Conservation (phyloP, 2,888 invertebrate genomes). For the Drosophila diplacantha region DNA sequence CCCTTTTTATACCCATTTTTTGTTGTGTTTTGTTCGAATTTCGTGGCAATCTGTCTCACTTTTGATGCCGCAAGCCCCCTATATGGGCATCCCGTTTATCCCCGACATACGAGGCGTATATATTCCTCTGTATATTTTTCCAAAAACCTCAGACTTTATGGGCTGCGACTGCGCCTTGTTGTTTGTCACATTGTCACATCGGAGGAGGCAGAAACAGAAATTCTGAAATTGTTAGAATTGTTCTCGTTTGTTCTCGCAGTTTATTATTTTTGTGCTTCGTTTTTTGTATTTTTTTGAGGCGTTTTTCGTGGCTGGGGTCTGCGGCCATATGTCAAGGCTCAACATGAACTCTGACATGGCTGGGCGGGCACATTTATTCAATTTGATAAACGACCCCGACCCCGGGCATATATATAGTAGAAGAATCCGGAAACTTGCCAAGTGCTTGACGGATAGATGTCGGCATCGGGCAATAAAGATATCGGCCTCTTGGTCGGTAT, state of each 20-base stretch:
- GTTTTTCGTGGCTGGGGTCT: constrained; percentile 57
- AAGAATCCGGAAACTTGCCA: constrained; percentile 22
- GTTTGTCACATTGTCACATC: constrained; percentile 56
- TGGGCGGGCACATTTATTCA: constrained; percentile 55
- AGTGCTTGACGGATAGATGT: constrained; percentile 21
- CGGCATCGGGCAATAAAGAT: constrained; percentile 16
- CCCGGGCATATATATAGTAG: constrained; percentile 25
- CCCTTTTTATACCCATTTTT: constrained; percentile 21
- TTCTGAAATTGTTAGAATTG: constrained; percentile 57
- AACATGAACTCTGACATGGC: constrained; percentile 63
- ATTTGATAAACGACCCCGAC: constrained; percentile 52
- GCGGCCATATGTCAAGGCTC: constrained; percentile 53
- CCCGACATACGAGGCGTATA: constrained; percentile 13
- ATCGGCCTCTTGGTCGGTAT: background rate
- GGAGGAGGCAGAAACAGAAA: constrained; percentile 41
- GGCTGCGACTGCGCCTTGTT: constrained; percentile 53
- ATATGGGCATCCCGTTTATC: constrained; percentile 34
- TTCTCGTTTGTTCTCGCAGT: constrained; percentile 39
- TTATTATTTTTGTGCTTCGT: constrained; percentile 30
- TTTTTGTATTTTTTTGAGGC: constrained; percentile 16
- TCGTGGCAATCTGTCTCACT: constrained; percentile 63
- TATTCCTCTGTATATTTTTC: constrained; percentile 24
- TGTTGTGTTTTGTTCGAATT: constrained; percentile 2
- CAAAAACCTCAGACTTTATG: constrained; percentile 52
- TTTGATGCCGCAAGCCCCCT: constrained; percentile 36